Base-by-base conservation (phyloP, 2,888 invertebrate species). In the Malthinus flaveolus region DNA sequence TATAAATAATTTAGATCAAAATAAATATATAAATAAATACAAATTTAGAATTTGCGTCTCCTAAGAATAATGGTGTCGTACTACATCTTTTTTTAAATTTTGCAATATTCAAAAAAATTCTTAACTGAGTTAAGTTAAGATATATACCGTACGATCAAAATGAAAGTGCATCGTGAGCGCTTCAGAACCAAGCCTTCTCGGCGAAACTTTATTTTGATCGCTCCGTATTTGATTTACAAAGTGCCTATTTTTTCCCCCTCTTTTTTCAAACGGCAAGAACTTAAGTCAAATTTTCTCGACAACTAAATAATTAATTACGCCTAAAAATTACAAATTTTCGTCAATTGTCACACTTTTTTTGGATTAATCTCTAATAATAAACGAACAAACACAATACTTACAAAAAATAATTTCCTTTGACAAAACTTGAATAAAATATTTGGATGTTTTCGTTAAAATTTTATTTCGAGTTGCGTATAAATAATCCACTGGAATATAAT, bases 41-140 rank as follows among this genome's bases (percentile, higher is more conserved):
- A 71, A 72, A 71, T 73, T 72, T 71, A 66, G 67, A 72, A 72
- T 71, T 71, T 71, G 71, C 67, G 65, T 69, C 64, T 66, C 58
- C 37, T 59, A 60, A 65, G 64, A 70, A 71, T 59, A 68, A 71
- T 73, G 73, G 72, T 74, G 73, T 74, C 68, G 70, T 72, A 72
- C 73, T 72, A 73, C 72, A 59, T 56, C 60, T 35, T 54, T 15
- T 13, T 47, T 11, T 13, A 10, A n/a, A 12, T 37, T 50, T 37
- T 12, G 13, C 37, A 39, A 15, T 36, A 31, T 32, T 23, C 9
- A 45, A 45, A 23, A 45, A 49, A 35, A 23, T 49, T 49, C n/a
- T 35, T 15, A 47, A 39, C 37, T 36, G 37, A 35, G 35, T 49
- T 49, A 23, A 23, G 23, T 2, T 23, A 23, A 3, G 2, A 23